A percentile compares a stretch with the other conserved stretches of the same genome.
phyloP scores from a whole-genome alignment of 2,888 invertebrate species.

The Orthosia incerta region DNA sequence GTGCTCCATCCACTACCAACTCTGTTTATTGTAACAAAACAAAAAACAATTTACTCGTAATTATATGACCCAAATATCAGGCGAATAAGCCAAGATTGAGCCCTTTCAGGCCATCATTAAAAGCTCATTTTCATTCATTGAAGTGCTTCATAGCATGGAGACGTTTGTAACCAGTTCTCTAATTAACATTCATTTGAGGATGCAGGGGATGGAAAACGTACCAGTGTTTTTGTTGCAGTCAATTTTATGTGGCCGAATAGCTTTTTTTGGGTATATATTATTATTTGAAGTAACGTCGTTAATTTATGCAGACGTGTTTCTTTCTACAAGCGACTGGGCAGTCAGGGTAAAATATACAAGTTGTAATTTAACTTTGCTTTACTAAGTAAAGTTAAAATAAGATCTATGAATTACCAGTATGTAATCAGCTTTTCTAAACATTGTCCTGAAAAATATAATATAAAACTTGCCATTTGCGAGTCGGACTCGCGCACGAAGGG shows the following conservation, averaged over 20 bases:
- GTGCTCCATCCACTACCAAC: constrained; percentile 25
- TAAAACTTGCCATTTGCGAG: too few relatives aligned
- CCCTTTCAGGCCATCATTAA: constrained; percentile 71
- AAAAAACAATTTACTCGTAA: constrained; percentile 68
- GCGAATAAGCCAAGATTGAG: constrained; percentile 68
- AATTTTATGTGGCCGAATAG: too few relatives aligned
- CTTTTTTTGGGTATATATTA: too few relatives aligned
- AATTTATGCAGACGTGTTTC: neutral
- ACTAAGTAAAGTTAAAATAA: too few relatives aligned
- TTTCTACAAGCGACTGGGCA: too few relatives aligned
- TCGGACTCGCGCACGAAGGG: too few relatives aligned
- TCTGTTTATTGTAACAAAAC: constrained; percentile 47
- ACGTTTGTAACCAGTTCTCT: constrained; percentile 19
- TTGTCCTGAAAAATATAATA: too few relatives aligned
- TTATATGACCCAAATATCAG: constrained; percentile 70
- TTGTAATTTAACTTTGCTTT: too few relatives aligned
- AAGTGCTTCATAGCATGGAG: constrained; percentile 55
- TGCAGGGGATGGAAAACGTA: neutral
- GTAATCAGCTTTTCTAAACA: too few relatives aligned
- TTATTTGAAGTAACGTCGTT: too few relatives aligned
- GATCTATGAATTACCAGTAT: too few relatives aligned
- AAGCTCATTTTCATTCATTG: constrained; percentile 75
- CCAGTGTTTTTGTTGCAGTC: neutral
- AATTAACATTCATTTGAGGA: constrained; percentile 25
- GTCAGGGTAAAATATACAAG: too few relatives aligned